A percentile compares a stretch with the other conserved stretches of the same genome.
Conservation (phyloP, 2,797 vertebrate species). For the Micrastur ruficollis region DNA sequence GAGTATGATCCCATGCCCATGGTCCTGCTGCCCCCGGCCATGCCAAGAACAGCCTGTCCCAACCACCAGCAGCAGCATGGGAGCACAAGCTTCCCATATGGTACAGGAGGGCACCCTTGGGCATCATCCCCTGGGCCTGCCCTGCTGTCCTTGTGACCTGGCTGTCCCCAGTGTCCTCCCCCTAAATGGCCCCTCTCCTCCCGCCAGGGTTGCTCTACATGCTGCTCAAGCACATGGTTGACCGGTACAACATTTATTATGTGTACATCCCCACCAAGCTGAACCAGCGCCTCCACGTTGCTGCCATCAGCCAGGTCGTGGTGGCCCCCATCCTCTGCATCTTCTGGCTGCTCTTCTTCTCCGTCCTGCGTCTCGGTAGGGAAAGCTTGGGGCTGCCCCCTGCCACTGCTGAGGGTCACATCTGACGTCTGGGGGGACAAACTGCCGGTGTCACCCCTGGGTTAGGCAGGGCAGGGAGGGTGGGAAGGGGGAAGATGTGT, state of each 20-base stretch:
- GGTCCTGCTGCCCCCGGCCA: fast-evolving
- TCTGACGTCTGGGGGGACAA: background rate
- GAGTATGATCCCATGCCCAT: slow-evolving; percentile 56
- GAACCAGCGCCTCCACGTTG: slow-evolving; percentile 88
- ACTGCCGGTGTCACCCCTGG: background rate
- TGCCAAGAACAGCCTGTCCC: background rate
- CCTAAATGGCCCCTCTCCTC: background rate
- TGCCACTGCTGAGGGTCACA: background rate
- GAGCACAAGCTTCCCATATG: background rate
- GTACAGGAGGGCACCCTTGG: background rate
- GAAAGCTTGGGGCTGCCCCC: background rate
- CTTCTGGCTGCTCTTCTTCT: slow-evolving; percentile 99
- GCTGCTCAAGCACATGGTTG: slow-evolving; percentile 93
- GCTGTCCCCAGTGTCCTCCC: background rate
- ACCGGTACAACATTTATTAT: slow-evolving; percentile 98
- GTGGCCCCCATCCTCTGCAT: slow-evolving; percentile 91
- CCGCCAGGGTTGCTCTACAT: slow-evolving; percentile 88
- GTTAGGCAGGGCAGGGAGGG: background rate
- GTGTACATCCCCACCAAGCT: slow-evolving; percentile 93
- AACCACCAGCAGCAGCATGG: background rate
- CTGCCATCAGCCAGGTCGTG: slow-evolving; percentile 89
- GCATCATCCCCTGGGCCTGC: background rate
- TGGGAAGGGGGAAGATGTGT: background rate
- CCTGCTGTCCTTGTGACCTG: background rate
- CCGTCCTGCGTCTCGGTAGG: slow-evolving; percentile 88